Base-by-base conservation (phyloP, 2,888 invertebrate species). In the Agrochola lychnidis region DNA sequence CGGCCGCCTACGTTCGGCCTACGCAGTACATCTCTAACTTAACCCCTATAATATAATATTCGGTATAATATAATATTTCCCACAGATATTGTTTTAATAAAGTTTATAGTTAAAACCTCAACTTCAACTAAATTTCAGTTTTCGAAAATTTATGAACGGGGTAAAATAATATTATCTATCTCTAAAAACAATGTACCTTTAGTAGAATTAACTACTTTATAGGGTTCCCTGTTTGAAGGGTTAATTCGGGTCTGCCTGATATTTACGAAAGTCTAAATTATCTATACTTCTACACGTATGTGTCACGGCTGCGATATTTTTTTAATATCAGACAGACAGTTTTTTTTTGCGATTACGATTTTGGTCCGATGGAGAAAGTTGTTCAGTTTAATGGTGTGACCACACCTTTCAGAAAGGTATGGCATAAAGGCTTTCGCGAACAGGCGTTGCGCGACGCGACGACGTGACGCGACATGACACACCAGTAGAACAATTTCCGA, bases 141-240 rank as follows among this genome's bases (percentile, higher is more conserved):
- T n/a, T 22, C 1, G 14, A 30, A n/a, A 7, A 22, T 36, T 12
- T 19, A 36, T 19, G n/a, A 25, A 6, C 9, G 19, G n/a, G 7
- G 30, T 7, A 42, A 66, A n/a, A n/a, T n/a, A n/a, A 66, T 57
- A 76, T 63, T 76, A 56, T 56, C 6, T 76, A 56, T 56, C 10
- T 68, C 19, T 42, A 12, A 19, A 59, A 51, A 51, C 30, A 59
- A 36, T n/a, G 3, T 25, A 22, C 12, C 6, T 45, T 62, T 40
- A 57, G 22, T 22, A 6, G 10, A 56, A 19, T 51, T 42, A 6
- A 10, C 1, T 22, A 1, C n/a, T 48, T 48, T 22, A 10, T 48
- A 59, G 25, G 5, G 48, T 36, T 45, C 6, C 16, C 48, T 48
- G 48, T 19, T 51, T 19, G 19, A 51, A 19, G 19, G 51, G 51